Conservation (phyloP, 2,888 invertebrate species). For the Oligia strigilis region DNA sequence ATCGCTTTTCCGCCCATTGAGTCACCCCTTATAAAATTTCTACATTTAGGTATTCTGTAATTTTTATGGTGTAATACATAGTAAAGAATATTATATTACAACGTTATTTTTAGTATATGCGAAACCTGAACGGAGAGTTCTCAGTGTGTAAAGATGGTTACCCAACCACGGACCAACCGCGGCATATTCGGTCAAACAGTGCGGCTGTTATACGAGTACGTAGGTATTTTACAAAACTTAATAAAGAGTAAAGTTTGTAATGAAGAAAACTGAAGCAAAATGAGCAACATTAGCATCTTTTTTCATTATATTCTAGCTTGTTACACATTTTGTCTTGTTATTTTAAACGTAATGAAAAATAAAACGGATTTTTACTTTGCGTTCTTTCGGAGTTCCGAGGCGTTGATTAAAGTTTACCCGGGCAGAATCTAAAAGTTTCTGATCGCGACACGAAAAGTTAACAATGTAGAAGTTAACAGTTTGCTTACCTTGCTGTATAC, state of each 20-base stretch:
- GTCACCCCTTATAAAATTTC: too few relatives aligned
- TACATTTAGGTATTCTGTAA: too few relatives aligned
- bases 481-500: neutral
- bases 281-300: conserved; percentile 13
- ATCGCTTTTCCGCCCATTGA: too few relatives aligned
- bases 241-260: neutral
- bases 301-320: conserved; percentile 11
- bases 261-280: conserved; percentile 12
- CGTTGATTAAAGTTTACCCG: conserved; percentile 42
- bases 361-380: conserved; percentile 12
- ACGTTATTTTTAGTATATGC: too few relatives aligned
- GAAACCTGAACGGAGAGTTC: too few relatives aligned
- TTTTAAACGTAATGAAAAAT: conserved; percentile 43
- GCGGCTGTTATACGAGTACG: too few relatives aligned
- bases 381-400: neutral
- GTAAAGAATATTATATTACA: too few relatives aligned
- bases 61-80: too few relatives aligned
- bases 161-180: too few relatives aligned
- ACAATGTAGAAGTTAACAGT: neutral
- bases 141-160: too few relatives aligned
- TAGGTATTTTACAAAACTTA: neutral
- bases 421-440: conserved; percentile 24
- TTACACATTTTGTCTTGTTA: conserved; percentile 30
- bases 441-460: conserved; percentile 35
- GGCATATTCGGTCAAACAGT: too few relatives aligned